These are phyloP conservation scores for Halcyon badia DNA, from an alignment of 2,797 vertebrate species.

Conservation along the genomic window DNA sequence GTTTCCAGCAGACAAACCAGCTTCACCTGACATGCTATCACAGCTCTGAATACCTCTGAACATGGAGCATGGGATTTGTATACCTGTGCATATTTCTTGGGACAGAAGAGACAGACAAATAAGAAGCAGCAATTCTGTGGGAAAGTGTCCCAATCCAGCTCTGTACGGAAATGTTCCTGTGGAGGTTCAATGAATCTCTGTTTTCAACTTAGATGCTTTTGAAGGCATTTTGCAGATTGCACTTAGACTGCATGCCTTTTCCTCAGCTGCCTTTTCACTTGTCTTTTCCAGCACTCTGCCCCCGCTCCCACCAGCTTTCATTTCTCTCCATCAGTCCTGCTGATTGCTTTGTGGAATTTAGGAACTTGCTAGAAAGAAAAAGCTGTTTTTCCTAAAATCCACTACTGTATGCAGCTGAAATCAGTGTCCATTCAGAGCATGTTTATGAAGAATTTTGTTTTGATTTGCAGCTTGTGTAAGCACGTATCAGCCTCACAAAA, in stretches of 20 bases:
- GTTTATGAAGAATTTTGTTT: conserved; percentile 36
- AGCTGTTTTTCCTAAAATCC: neutral
- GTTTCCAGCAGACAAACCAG: neutral
- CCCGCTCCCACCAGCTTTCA: neutral
- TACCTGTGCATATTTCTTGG: neutral
- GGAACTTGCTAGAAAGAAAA: conserved; percentile 26
- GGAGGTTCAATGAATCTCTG: neutral
- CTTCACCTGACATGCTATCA: rapidly evolving
- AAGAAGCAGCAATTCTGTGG: neutral
- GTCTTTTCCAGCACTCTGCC: neutral
- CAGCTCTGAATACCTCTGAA: neutral
- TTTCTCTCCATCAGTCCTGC: neutral
- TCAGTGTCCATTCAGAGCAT: conserved; percentile 57
- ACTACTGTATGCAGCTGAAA: conserved; percentile 39
- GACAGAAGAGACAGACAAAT: neutral
- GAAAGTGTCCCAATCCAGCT: neutral
- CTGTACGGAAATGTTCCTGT: neutral
- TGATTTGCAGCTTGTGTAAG: conserved; percentile 65
- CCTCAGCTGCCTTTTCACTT: neutral
- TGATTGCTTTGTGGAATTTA: neutral
- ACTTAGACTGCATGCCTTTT: neutral
- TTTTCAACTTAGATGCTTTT: neutral
- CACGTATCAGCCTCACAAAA: conserved; percentile 51
- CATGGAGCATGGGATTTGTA: neutral
- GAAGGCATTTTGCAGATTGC: neutral